These are phyloP conservation scores for Callorhinus ursinus DNA, from an alignment of 2,113 vertebrate species.

Conservation along the genomic window DNA sequence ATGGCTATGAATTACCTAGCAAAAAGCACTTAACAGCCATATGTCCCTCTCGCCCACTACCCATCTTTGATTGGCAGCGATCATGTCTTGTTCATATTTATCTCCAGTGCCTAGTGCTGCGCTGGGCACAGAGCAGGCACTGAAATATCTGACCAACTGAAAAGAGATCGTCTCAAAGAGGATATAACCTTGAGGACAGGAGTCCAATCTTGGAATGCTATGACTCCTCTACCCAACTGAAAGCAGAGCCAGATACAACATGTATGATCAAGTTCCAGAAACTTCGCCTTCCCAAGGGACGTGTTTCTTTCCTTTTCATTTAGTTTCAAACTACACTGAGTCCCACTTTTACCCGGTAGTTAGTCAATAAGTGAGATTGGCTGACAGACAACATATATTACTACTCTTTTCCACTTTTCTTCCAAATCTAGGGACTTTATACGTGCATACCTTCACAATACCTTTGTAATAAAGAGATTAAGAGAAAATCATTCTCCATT, in stretches of 20 bases:
- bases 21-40: background rate
- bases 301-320: background rate
- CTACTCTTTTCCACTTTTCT: background rate
- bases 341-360: background rate
- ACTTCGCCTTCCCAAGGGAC: background rate
- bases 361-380: background rate
- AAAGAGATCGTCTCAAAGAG: background rate
- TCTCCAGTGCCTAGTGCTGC: background rate
- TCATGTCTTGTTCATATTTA: background rate
- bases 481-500: conserved; percentile 1
- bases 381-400: background rate
- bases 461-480: conserved; percentile 4
- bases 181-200: background rate
- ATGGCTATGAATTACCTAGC: background rate
- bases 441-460: background rate
- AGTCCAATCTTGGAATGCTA: background rate
- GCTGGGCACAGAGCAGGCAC: background rate
- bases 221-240: background rate
- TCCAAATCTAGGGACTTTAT: background rate
- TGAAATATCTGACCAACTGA: background rate
- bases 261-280: background rate
- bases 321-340: background rate
- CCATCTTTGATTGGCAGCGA: background rate
- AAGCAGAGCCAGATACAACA: background rate
- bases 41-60: background rate